Percentiles rank a stretch among this genome's conserved stretches.
Conservation (phyloP, 2,113 vertebrate genomes). For the Gopherus evgoodei region DNA sequence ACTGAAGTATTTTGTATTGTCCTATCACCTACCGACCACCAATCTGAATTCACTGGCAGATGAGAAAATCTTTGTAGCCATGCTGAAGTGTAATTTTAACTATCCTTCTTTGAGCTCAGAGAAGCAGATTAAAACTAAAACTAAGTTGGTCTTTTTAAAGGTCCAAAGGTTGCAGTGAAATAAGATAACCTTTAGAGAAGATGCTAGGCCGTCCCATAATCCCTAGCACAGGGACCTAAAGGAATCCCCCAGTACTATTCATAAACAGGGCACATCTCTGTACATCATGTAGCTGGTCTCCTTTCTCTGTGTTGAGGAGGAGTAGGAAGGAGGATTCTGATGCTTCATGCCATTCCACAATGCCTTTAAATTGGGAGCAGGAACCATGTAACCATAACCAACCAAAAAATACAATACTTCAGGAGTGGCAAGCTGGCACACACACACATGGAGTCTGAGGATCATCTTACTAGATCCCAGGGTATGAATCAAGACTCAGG, state of each 20-base stretch:
- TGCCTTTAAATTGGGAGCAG: neutral
- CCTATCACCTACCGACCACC: neutral
- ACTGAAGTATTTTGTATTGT: neutral
- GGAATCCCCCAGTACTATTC: neutral
- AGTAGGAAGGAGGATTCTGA: neutral
- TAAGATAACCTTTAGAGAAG: neutral
- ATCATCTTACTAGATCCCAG: neutral
- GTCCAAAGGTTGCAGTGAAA: neutral
- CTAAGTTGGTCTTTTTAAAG: neutral
- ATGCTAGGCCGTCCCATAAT: neutral
- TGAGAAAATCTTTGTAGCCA: neutral
- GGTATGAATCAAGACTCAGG: too few species aligned
- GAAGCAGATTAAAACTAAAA: neutral
- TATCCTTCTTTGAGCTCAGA: neutral
- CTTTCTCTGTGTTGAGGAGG: neutral
- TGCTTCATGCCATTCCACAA: neutral
- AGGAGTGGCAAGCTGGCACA: neutral
- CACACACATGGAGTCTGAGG: neutral
- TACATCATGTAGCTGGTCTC: neutral
- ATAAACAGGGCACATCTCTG: neutral
- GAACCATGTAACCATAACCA: neutral
- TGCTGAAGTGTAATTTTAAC: neutral
- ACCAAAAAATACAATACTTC: neutral
- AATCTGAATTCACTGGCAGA: neutral
- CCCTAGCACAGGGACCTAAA: neutral